Percentiles rank a stretch among this genome's conserved stretches.
These are phyloP conservation scores for Manis crassicaudata DNA, from an alignment of 2,797 vertebrate genomes.

Conservation along the genomic window DNA sequence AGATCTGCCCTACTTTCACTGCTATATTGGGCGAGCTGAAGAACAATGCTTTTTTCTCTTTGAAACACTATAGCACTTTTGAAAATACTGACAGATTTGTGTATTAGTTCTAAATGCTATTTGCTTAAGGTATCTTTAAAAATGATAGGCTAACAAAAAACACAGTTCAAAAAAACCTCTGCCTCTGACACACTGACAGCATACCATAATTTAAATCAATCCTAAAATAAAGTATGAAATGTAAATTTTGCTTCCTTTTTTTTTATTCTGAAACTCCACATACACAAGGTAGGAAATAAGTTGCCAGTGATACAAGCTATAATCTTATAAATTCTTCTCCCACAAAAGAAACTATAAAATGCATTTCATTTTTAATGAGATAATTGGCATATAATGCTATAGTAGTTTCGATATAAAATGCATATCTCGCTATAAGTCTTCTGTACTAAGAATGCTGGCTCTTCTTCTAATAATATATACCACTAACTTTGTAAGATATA, in stretches of 20 bases:
- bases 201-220: conserved; percentile 76
- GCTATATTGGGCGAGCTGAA: conserved; percentile 56
- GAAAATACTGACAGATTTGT: conserved; percentile 64
- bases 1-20: conserved; percentile 72
- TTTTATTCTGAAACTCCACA: conserved; percentile 70
- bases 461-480: conserved; percentile 69
- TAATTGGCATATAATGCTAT: background rate
- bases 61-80: conserved; percentile 47
- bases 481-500: conserved; percentile 69
- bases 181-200: conserved; percentile 33
- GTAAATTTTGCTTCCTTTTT: conserved; percentile 74
- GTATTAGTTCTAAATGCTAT: conserved; percentile 69
- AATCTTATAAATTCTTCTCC: conserved; percentile 73
- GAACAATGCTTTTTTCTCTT: conserved; percentile 70
- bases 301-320: conserved; percentile 58
- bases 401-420: conserved; percentile 54
- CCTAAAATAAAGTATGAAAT: conserved; percentile 78
- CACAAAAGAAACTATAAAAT: conserved; percentile 76
- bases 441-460: conserved; percentile 75
- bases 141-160: conserved; percentile 59
- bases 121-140: conserved; percentile 69
- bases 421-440: conserved; percentile 44
- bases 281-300: conserved; percentile 67
- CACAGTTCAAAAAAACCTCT: conserved; percentile 42
- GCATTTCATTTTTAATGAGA: conserved; percentile 1